phyloP scores from a whole-genome alignment of 2,888 invertebrate genomes.

The Amphipyra tragopoginis region DNA sequence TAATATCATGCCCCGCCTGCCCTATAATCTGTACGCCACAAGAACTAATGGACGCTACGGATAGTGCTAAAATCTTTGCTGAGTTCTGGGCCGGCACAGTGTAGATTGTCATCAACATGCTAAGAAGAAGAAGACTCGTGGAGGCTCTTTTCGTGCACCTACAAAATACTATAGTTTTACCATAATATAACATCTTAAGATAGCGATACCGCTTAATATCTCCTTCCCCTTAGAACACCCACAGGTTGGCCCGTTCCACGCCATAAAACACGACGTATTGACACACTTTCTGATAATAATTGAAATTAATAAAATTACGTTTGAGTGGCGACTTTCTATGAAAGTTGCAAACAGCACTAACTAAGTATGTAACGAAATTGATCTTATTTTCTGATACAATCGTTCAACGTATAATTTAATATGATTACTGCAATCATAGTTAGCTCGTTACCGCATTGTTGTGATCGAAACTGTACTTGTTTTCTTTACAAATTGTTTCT shows the following conservation, averaged over 20 bases:
- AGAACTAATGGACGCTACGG: too few relatives aligned
- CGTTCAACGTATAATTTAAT: conserved; percentile 38
- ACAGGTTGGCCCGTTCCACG: not conserved
- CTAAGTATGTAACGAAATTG: conserved; percentile 43
- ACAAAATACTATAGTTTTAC: too few relatives aligned
- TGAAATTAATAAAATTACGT: conserved; percentile 38
- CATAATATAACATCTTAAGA: too few relatives aligned
- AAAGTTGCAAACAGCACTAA: conserved; percentile 18
- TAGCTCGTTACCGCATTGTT: conserved; percentile 52
- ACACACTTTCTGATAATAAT: conserved; percentile 31
- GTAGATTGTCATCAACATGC: too few relatives aligned
- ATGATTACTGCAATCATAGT: conserved; percentile 52
- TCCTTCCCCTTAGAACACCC: too few relatives aligned
- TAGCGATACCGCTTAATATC: too few relatives aligned
- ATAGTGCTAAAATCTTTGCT: too few relatives aligned
- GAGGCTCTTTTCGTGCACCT: too few relatives aligned
- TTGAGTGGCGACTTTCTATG: conserved; percentile 37
- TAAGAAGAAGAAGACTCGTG: too few relatives aligned
- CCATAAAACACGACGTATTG: conserved; percentile 21
- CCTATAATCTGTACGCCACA: too few relatives aligned
- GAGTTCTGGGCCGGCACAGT: too few relatives aligned
- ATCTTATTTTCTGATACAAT: conserved; percentile 54
- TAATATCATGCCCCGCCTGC: too few relatives aligned
- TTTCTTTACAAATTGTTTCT: conserved; percentile 20
- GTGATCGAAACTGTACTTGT: conserved; percentile 21